Evolutionary conservation across 2,797 vertebrate genomes (phyloP).

Genomic region (Parauchenoglanis punctatus): DNA sequence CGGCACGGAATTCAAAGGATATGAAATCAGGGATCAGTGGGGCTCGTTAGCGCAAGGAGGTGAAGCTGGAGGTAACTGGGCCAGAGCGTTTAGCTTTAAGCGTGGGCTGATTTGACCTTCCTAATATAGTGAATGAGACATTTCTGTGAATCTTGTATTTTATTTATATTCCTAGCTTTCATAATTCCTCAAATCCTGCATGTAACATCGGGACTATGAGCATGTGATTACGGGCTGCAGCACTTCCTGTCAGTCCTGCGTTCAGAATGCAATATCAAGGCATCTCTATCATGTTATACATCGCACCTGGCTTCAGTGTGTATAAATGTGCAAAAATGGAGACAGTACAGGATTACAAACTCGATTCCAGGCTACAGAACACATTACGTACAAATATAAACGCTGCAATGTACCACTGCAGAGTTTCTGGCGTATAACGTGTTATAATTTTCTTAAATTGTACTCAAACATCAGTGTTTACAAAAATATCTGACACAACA

Average conservation of each 20-base stretch:
- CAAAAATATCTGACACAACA: not conserved
- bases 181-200: not conserved
- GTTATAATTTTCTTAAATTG: not conserved
- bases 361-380: not conserved
- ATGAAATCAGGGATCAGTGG: not conserved
- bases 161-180: not conserved
- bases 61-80: not conserved
- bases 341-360: too few relatives aligned
- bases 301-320: too few relatives aligned
- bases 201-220: too few relatives aligned
- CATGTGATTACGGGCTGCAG: too few relatives aligned
- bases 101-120: not conserved
- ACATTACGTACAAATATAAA: not conserved
- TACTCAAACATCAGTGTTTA: not conserved
- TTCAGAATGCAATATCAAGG: too few relatives aligned
- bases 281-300: too few relatives aligned
- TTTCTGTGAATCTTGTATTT: not conserved
- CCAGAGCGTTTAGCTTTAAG: not conserved
- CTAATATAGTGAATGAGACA: not conserved
- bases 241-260: too few relatives aligned
- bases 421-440: not conserved
- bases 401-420: too few relatives aligned
- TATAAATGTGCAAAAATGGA: too few relatives aligned
- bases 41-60: not conserved
- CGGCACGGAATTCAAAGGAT: not conserved